Evolutionary conservation across 1,140 invertebrate species (phyloP), one percentile per base, ranked within the genome.

Genomic region (Spodoptera litura): DNA sequence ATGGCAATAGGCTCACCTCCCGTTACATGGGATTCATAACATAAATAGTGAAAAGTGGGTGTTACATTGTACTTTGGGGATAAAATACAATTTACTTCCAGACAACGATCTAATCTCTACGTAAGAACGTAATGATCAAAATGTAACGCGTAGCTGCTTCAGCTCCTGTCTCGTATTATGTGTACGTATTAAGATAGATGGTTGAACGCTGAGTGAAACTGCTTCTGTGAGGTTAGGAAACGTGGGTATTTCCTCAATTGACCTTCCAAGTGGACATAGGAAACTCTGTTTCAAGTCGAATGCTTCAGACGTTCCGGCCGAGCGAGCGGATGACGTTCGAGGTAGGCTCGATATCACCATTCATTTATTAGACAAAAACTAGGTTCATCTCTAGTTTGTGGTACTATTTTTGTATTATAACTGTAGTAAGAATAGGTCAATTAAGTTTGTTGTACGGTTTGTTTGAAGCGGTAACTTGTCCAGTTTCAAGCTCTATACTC

Each of bases 181-280:
- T 38, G 66, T 70, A 35, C 20, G 55, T 49, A 73, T 73, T 3
- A 38, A 44, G 38, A 38, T 38, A 71, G 44, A 38, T 66, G 25
- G 35, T 64, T 59, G 44, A 12, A 49, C 15, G 15, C 15, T 49
- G 61, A 49, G 77, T 72, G 81, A 83, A 81, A 84, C 78, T 58
- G 44, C 82, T 82, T 81, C 83, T 79, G 70, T 74, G 27, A n/a
- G 62, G 76, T 81, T 74, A 76, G 75, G 80, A 85, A 85, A 84
- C 83, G 62, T 78, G 59, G 53, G 79, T 80, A 78, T 86, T 87
- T 83, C 83, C 61, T 83, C 84, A 85, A 35, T 61, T 86, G 84
- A 85, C 84, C 86, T 86, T 87, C 78, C 49, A 25, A 81, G 8
- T 62, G 49, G 62, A 62, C 71, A 77, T 75, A 86, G 85, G 81